These are phyloP conservation scores for Neolamprologus sp. DNA, from an alignment of 2,113 vertebrate genomes.

Conservation along the genomic window DNA sequence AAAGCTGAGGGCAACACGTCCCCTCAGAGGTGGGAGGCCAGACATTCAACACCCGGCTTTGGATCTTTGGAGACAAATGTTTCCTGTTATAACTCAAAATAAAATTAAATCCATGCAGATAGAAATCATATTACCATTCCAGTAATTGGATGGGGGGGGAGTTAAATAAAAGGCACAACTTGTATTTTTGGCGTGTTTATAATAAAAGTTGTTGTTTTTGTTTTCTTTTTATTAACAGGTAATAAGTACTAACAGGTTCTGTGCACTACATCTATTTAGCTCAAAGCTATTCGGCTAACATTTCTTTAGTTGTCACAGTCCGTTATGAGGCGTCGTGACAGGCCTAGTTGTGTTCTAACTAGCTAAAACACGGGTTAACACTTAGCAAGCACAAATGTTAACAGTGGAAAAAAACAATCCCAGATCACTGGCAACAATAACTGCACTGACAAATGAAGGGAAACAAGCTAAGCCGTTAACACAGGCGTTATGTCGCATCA, in stretches of 20 bases:
- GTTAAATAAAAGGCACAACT: not conserved
- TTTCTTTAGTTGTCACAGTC: not conserved
- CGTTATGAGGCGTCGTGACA: not conserved
- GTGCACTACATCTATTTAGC: not conserved
- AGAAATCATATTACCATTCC: not conserved
- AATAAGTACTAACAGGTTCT: accelerated
- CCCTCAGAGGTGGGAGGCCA: not conserved
- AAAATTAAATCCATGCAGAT: not conserved
- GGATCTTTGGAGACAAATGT: not conserved
- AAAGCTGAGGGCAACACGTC: not conserved
- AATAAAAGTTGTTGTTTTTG: not conserved
- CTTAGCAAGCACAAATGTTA: not conserved
- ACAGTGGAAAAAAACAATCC: not conserved
- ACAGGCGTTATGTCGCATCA: slow-evolving; percentile 24
- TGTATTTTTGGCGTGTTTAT: not conserved
- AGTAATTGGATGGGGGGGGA: not conserved
- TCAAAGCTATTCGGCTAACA: not conserved
- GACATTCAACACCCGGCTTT: not conserved
- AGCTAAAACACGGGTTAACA: not conserved
- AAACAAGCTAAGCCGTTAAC: not conserved
- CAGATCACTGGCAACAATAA: not conserved
- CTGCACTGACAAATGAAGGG: not conserved
- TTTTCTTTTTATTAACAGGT: not conserved
- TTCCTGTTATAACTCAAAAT: not conserved
- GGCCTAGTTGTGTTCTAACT: not conserved